Evolutionary conservation across 2,113 vertebrate species (phyloP).

Genomic region (Notechis scutatus): DNA sequence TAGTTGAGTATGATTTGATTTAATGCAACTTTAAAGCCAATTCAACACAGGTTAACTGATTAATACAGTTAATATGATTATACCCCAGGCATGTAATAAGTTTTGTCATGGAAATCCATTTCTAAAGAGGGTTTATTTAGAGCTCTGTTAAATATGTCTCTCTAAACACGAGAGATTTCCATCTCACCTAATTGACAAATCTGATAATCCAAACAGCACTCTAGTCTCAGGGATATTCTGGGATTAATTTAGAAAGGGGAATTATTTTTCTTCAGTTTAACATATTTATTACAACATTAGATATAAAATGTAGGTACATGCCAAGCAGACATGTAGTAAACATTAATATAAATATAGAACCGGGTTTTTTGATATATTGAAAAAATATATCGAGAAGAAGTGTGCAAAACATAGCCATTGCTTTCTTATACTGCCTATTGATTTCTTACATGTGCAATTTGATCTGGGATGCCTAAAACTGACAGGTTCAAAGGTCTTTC

Average conservation of each 20-base stretch:
- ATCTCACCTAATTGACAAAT: not conserved
- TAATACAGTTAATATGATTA: not conserved
- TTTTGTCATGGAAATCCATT: not conserved
- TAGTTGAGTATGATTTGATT: not conserved
- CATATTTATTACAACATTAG: not conserved
- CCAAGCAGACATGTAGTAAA: not conserved
- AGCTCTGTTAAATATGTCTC: not conserved
- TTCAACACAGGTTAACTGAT: not conserved
- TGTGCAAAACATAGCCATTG: not conserved
- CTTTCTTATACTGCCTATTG: not conserved
- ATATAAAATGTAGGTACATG: not conserved
- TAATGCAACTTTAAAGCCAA: not conserved
- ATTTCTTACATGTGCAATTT: not conserved
- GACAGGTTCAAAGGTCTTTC: not conserved
- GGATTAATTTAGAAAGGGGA: not conserved
- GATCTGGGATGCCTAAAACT: not conserved
- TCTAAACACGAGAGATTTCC: not conserved
- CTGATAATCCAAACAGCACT: not conserved
- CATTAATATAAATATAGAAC: not conserved
- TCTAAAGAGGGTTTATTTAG: not conserved
- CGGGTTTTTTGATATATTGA: not conserved
- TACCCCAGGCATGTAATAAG: not conserved
- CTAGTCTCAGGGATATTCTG: not conserved
- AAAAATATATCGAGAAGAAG: not conserved
- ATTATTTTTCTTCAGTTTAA: not conserved